Percentiles rank a stretch among this genome's conserved stretches.
Conservation (phyloP, 2,113 vertebrate species). For the Myiagra hebetior region DNA sequence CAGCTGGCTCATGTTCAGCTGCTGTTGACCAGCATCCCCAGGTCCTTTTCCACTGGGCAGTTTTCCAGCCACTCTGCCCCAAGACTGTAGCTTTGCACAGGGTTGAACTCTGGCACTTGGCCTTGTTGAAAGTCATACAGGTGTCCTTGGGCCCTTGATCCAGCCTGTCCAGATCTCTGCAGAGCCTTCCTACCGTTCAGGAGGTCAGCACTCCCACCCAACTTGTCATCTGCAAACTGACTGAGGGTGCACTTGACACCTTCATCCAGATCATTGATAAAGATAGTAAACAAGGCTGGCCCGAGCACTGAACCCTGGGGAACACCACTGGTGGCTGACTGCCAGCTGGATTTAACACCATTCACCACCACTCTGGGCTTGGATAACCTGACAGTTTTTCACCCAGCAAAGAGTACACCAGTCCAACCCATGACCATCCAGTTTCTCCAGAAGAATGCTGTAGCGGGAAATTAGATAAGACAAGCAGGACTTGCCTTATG, state of each 20-base stretch:
- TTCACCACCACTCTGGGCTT: not conserved
- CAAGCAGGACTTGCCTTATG: not conserved
- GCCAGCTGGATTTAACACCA: not conserved
- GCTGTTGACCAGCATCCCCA: not conserved
- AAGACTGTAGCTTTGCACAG: not conserved
- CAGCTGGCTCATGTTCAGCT: not conserved
- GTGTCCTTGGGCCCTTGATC: fast-evolving
- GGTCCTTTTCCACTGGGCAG: not conserved
- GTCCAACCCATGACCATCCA: too few relatives aligned
- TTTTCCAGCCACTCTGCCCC: not conserved
- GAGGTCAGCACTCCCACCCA: not conserved
- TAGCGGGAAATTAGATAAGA: not conserved
- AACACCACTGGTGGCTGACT: not conserved
- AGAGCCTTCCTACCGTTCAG: not conserved
- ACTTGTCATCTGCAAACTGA: not conserved
- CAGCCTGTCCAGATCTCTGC: not conserved
- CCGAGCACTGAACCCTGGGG: not conserved
- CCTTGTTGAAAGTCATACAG: not conserved
- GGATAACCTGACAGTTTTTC: not conserved
- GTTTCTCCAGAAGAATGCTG: not conserved
- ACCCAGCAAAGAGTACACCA: not conserved
- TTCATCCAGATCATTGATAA: not conserved
- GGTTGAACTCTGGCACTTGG: not conserved
- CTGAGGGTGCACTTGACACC: not conserved
- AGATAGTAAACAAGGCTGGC: not conserved